phyloP scores from a whole-genome alignment of 2,113 vertebrate genomes.

The Pithys albifrons region DNA sequence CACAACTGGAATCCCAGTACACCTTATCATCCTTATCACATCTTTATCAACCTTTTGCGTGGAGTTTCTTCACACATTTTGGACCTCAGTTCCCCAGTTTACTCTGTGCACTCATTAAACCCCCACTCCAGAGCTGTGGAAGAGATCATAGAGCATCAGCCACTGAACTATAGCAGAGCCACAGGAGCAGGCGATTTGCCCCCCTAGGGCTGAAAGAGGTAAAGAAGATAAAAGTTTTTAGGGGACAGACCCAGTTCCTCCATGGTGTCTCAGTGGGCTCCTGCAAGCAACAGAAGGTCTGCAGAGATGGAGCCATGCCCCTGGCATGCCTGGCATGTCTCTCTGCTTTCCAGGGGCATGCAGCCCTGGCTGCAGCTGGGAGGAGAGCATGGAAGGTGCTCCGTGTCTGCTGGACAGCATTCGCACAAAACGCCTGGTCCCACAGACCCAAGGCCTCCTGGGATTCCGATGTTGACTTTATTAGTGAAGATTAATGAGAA shows the following conservation, averaged over 20 bases:
- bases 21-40: background rate
- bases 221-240: background rate
- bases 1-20: background rate
- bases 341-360: fast-evolving
- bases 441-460: background rate
- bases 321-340: fast-evolving
- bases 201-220: background rate
- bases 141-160: fast-evolving
- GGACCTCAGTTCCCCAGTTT: background rate
- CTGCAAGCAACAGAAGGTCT: background rate
- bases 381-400: background rate
- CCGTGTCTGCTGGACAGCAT: background rate
- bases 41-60: background rate
- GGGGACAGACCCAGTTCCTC: background rate
- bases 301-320: background rate
- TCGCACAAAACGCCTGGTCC: background rate
- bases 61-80: background rate
- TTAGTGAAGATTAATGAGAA: background rate
- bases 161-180: background rate
- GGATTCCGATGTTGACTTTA: background rate
- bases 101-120: background rate
- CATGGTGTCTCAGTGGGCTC: background rate
- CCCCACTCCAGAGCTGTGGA: background rate
- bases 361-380: background rate
- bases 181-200: background rate